Evolutionary conservation across 2,888 invertebrate genomes (phyloP), one percentile per base, ranked within the genome.

Genomic region (Caenorhabditis imperialis): DNA sequence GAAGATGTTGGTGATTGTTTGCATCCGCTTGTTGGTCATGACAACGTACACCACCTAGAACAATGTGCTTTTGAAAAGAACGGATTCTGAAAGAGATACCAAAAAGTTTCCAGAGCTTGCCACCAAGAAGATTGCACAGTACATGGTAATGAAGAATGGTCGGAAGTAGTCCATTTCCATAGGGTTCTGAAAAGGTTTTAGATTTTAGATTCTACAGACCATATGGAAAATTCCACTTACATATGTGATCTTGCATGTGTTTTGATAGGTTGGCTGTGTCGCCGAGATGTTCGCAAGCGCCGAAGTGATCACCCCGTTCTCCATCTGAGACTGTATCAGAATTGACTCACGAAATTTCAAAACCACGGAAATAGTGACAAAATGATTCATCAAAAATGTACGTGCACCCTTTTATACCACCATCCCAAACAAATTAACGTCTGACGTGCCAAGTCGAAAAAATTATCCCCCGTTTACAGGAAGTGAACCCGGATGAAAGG

Each of bases 1-100:
- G 90, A 98, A 98, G 55, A 96, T 92, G 89, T 98, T 98, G 3
- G 98, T 98, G 37, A 98, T 97, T 0, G 96, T 96, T 88, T 96
- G 96, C 97, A 98, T 97, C 27, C 94, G 93, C 81, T 93, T 93
- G 89, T 96, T 97, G 30, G 94, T 91, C 35, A 93, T 91, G 6
- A 99, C 96, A 16, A 98, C 96, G 88, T 93, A 96, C 87, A 95
- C 95, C 22, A 98, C 71, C 70, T 70, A 16, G 23, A 50, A 35
- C 40, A 8, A 35, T 18, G 33, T 30, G 35, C n/a, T 12, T 8
- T 18, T 30, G 16, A 3, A 33, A 14, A 8, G 14, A 20, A 10
- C 20, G 35, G 14, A 18, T 16, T 35, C 16, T 23, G 12, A 4
- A 14, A 2, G 20, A 37, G 42, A 33, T 35, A 74, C 97, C 18